Conservation (phyloP, 2,113 vertebrate species). For the Mola mola region DNA sequence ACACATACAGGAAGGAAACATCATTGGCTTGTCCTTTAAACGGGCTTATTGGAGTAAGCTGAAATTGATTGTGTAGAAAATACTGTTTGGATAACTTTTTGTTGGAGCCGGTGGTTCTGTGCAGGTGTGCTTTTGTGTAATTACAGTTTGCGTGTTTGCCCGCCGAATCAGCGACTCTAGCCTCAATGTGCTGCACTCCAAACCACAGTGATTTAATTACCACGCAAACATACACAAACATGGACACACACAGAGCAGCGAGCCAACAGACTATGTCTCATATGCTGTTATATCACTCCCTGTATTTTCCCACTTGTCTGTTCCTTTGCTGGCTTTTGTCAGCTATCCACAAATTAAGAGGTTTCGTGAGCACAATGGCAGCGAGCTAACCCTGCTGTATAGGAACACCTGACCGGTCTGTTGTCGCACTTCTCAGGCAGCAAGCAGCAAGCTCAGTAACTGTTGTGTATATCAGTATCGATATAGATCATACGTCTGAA, state of each 20-base stretch:
- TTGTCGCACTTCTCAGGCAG: constrained; percentile 40
- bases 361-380: constrained; percentile 8
- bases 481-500: constrained; percentile 53
- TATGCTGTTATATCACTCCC: constrained; percentile 6
- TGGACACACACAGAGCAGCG: not conserved
- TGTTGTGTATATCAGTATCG: constrained; percentile 50
- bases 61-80: constrained; percentile 40
- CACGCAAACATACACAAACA: constrained; percentile 35
- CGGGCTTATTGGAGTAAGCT: constrained; percentile 25
- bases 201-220: constrained; percentile 70
- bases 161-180: constrained; percentile 42
- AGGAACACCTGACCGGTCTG: constrained; percentile 43
- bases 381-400: constrained; percentile 49
- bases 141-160: constrained; percentile 60
- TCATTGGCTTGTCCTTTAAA: constrained; percentile 30
- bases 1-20: constrained; percentile 12
- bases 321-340: constrained; percentile 38
- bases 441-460: constrained; percentile 31
- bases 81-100: constrained; percentile 41
- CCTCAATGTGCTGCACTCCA: constrained; percentile 39
- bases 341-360: constrained; percentile 30
- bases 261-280: constrained; percentile 31
- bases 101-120: constrained; percentile 14
- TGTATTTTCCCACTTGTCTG: constrained; percentile 42
- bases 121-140: constrained; percentile 64